phyloP scores from a whole-genome alignment of 2,797 vertebrate genomes.

The Lithobates sylvaticus region DNA sequence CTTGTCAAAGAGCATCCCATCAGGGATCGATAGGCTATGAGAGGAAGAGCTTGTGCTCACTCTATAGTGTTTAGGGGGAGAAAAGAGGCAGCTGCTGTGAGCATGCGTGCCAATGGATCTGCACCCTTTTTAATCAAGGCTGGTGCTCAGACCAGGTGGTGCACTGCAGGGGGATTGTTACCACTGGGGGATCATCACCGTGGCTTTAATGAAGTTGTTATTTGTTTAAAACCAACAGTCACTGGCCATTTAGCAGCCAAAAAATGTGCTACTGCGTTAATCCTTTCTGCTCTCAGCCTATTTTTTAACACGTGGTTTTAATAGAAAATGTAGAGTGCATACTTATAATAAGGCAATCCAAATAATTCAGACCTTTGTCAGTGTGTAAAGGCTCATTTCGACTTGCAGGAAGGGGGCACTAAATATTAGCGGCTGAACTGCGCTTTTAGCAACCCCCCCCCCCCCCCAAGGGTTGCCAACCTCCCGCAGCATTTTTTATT shows the following conservation, averaged over 20 bases:
- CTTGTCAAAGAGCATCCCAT: conserved; percentile 47
- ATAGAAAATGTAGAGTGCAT: background rate
- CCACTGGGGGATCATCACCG: background rate
- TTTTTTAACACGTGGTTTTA: background rate
- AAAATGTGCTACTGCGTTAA: background rate
- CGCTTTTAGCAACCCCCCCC: no score
- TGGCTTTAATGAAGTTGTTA: background rate
- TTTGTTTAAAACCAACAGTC: background rate
- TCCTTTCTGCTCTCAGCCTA: background rate
- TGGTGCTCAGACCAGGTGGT: conserved; percentile 41
- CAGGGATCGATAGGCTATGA: conserved; percentile 56
- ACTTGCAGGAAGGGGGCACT: no score
- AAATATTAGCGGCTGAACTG: no score
- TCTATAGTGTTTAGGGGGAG: conserved; percentile 38
- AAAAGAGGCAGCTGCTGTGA: conserved; percentile 35
- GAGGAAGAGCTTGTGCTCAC: conserved; percentile 45
- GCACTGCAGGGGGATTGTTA: conserved; percentile 59
- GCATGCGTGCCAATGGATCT: conserved; percentile 58
- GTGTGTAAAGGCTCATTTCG: background rate
- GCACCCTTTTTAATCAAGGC: conserved; percentile 55
- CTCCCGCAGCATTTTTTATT: no score
- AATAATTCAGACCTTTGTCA: background rate
- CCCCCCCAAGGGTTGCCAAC: no score
- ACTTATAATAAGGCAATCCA: no score
- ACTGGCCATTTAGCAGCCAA: background rate